Percentiles rank a stretch among this genome's conserved stretches.
phyloP scores from a whole-genome alignment of 1,140 invertebrate species.

The Ooceraea biroi region DNA sequence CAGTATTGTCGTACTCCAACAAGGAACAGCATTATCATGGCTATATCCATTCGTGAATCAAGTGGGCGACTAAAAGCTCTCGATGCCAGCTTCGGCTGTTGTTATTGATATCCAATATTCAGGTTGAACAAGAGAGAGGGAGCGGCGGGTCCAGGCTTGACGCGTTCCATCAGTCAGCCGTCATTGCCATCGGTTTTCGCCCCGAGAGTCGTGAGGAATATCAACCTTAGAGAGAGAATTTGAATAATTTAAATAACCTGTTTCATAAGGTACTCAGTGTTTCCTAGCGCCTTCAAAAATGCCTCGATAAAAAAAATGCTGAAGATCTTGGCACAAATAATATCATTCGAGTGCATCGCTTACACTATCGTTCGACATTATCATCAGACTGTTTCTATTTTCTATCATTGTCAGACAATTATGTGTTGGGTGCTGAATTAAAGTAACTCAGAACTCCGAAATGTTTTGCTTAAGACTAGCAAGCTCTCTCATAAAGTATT shows the following conservation, averaged over 20 bases:
- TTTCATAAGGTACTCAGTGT: slow-evolving; percentile 1
- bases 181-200: slow-evolving; percentile 71
- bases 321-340: not conserved
- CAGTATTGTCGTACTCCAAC: slow-evolving; percentile 33
- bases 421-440: not conserved
- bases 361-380: not conserved
- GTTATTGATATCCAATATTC: slow-evolving; percentile 78
- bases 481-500: not conserved
- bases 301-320: not conserved
- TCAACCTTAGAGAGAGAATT: slow-evolving; percentile 23
- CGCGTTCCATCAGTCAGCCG: slow-evolving; percentile 72
- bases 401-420: not conserved
- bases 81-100: slow-evolving; percentile 48
- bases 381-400: not conserved
- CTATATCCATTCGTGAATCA: slow-evolving; percentile 52
- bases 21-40: slow-evolving; percentile 41
- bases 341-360: not conserved
- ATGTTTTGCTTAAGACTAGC: not conserved
- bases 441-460: not conserved
- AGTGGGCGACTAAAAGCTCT: slow-evolving; percentile 54
- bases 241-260: slow-evolving; percentile 40
- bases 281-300: not conserved
- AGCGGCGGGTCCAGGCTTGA: slow-evolving; percentile 8
- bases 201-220: slow-evolving; percentile 16
- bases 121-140: slow-evolving; percentile 44